Percentiles rank a stretch among this genome's conserved stretches.
Evolutionary conservation across 2,888 invertebrate genomes (phyloP).

Genomic region (Acronicta aceris): DNA sequence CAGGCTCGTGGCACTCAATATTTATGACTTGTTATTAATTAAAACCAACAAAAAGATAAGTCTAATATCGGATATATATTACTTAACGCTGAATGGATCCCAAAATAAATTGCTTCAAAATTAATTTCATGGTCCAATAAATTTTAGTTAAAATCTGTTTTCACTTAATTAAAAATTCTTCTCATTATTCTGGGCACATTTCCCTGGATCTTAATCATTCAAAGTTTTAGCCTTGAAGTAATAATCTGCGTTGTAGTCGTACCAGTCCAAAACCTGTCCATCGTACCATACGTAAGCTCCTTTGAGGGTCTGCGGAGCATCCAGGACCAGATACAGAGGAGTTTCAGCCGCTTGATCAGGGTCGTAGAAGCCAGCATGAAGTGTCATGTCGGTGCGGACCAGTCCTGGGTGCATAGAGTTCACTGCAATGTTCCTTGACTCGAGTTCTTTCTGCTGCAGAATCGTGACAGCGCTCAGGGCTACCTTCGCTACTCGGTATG

Average conservation of each 20-base stretch:
- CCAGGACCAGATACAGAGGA: conserved; percentile 86
- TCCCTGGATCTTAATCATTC: not conserved
- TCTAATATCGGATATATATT: conserved; percentile 10
- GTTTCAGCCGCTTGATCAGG: conserved; percentile 89
- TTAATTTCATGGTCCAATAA: conserved; percentile 12
- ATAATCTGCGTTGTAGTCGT: conserved; percentile 69
- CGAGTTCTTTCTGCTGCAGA: conserved; percentile 90
- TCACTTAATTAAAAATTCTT: conserved; percentile 6
- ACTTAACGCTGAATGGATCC: conserved; percentile 4
- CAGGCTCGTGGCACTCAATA: conserved; percentile 4
- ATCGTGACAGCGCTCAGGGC: conserved; percentile 91
- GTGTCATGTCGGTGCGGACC: conserved; percentile 93
- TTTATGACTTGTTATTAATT: conserved; percentile 20
- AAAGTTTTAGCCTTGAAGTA: conserved; percentile 68
- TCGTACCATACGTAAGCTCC: conserved; percentile 91
- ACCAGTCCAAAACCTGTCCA: conserved; percentile 89
- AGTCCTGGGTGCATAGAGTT: conserved; percentile 93
- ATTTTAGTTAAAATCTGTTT: conserved; percentile 1
- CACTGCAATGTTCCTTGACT: conserved; percentile 86
- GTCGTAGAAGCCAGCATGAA: conserved; percentile 88
- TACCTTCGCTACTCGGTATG: conserved; percentile 92
- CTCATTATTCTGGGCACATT: conserved; percentile 2
- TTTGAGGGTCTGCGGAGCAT: conserved; percentile 84
- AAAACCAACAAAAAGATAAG: conserved; percentile 19
- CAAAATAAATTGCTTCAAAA: conserved; percentile 19